Evolutionary conservation across 2,888 invertebrate genomes (phyloP), one percentile per base, ranked within the genome.

Genomic region (Ferdinandea cuprea): DNA sequence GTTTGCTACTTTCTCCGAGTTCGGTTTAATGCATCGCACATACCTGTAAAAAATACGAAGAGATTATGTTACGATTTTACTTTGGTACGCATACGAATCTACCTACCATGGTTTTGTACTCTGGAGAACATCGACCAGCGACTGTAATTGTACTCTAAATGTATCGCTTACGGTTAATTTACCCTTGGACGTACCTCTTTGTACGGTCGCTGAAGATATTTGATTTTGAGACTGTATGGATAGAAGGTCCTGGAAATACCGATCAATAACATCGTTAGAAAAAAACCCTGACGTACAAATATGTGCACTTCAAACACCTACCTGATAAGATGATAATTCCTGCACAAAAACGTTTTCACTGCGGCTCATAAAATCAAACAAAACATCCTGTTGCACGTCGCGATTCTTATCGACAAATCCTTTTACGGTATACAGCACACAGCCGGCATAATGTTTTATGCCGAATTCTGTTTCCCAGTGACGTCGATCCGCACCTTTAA

Each of bases 371-470:
- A 96, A 95, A 89, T 98, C 97, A 85, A 98, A 97, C 88, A 98
- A 95, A 0, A 97, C 96, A 88, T 97, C 97, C 89, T 98, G 97
- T 89, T 97, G 97, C 0, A 97, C 96, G 88, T 98, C 97, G 7
- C 97, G 92, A 90, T 98, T 98, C 91, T 98, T 98, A 88, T 97
- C 97, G 1, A 98, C 96, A 90, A 98, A 96, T 58, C 97, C 97
- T 80, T 95, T 94, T 4, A 94, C 93, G 87, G 92, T 92, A 90
- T 98, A 98, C 1, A 95, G 95, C n/a, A 97, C 97, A 71, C 94
- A 93, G 8, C 97, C 97, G 0, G 97, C 97, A 89, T 98, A 98
- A 89, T 98, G 98, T 84, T 94, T 94, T 1, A 98, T 94, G 0
- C 97, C 96, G 88, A 98, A 98, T 90, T 97, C 96, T 9, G 94